phyloP scores from a whole-genome alignment of 2,888 invertebrate species.

The Onchidella celtica region DNA sequence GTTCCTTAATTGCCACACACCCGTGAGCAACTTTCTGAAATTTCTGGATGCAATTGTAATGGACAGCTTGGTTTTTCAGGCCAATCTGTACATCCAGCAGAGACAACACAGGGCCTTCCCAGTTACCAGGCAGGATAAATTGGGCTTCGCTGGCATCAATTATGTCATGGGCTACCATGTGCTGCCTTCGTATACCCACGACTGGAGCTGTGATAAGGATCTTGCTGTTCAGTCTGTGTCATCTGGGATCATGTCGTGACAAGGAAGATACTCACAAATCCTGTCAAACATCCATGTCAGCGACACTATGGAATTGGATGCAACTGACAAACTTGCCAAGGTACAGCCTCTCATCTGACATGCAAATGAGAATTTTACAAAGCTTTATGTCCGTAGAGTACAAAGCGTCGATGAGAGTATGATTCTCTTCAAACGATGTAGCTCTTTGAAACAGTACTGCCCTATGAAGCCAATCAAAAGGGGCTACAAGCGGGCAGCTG shows the following conservation, averaged over 20 bases:
- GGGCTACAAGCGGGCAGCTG: conserved; percentile 28
- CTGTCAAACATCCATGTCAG: neutral
- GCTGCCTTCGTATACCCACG: neutral
- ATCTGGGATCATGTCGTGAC: neutral
- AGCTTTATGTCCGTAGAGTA: neutral
- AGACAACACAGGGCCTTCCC: neutral
- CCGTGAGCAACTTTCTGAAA: neutral
- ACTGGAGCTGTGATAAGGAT: neutral
- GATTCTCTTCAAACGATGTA: conserved; percentile 45
- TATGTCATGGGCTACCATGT: neutral
- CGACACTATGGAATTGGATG: neutral
- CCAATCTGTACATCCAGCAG: neutral
- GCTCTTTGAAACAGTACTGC: conserved; percentile 42
- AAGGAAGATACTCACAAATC: neutral
- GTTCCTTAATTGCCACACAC: neutral
- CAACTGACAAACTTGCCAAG: conserved; percentile 33
- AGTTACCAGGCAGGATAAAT: neutral
- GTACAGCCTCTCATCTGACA: conserved; percentile 22
- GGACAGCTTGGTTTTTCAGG: neutral
- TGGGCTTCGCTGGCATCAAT: neutral
- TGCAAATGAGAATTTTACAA: conserved; percentile 13
- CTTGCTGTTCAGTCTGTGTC: neutral
- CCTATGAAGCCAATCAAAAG: conserved; percentile 46
- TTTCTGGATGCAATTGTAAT: neutral
- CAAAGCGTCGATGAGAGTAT: conserved; percentile 46